Percentiles rank a stretch among this genome's conserved stretches.
Conservation (phyloP, 1,140 invertebrate species). For the Hormaphis cornu region DNA sequence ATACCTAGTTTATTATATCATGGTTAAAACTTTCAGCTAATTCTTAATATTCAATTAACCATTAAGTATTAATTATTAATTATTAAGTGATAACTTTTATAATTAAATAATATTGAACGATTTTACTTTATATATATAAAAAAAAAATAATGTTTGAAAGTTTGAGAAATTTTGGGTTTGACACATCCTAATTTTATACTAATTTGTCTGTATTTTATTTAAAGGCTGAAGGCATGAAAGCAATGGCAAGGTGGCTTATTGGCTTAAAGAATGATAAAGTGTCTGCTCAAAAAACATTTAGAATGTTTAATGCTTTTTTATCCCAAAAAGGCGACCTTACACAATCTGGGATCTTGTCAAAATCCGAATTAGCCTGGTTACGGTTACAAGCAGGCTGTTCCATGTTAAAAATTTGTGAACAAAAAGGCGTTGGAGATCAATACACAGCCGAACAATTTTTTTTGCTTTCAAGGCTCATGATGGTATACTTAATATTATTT, state of each 20-base stretch:
- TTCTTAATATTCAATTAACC: too few species aligned
- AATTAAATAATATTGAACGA: too few species aligned
- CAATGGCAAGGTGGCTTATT: conserved; percentile 90
- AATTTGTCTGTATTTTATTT: conserved; percentile 25
- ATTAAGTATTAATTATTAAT: too few species aligned
- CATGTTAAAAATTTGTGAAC: conserved; percentile 93
- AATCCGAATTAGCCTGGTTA: conserved; percentile 85
- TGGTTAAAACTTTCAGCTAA: too few species aligned
- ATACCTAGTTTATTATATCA: too few species aligned
- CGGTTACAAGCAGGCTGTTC: conserved; percentile 82
- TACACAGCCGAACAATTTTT: conserved; percentile 91
- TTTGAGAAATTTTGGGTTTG: too few species aligned
- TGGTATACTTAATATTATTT: conserved; percentile 45
- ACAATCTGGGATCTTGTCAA: conserved; percentile 54
- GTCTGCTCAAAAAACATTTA: conserved; percentile 86
- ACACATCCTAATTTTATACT: not conserved
- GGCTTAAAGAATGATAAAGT: conserved; percentile 80
- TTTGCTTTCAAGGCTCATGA: conserved; percentile 80
- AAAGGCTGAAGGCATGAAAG: conserved; percentile 78
- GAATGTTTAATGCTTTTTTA: conserved; percentile 83
- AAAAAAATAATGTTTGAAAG: too few species aligned
- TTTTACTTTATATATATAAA: too few species aligned
- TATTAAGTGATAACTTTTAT: too few species aligned
- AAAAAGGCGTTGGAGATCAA: conserved; percentile 89
- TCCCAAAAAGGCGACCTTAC: conserved; percentile 76